Evolutionary conservation across 2,888 invertebrate species (phyloP).

Genomic region (Drosophila cognata): DNA sequence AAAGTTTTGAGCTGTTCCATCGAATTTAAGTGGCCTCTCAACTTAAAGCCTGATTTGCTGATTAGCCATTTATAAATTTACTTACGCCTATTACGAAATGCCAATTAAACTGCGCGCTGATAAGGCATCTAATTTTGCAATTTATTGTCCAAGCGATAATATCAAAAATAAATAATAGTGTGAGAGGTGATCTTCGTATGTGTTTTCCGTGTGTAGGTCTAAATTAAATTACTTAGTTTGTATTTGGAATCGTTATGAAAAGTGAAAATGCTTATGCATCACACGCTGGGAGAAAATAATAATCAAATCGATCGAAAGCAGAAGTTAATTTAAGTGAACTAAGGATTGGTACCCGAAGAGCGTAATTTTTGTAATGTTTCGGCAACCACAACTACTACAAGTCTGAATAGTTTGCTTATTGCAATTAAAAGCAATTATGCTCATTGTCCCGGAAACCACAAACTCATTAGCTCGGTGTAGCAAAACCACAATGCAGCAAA

Average conservation of each 20-base stretch:
- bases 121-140: constrained; percentile 25
- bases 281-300: background rate
- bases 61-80: constrained; percentile 57
- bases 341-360: background rate
- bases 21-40: constrained; percentile 33
- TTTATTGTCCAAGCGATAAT: constrained; percentile 9
- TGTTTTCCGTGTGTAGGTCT: background rate
- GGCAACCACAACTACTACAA: constrained; percentile 64
- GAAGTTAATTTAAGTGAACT: background rate
- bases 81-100: constrained; percentile 16
- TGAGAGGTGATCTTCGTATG: background rate
- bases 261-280: background rate
- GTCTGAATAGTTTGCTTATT: constrained; percentile 75
- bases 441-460: constrained; percentile 68
- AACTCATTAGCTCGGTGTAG: constrained; percentile 79
- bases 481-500: constrained; percentile 75
- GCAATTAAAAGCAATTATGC: constrained; percentile 81
- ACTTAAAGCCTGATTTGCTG: constrained; percentile 63
- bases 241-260: background rate
- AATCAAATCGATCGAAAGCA: background rate
- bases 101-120: constrained; percentile 45
- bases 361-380: constrained; percentile 8
- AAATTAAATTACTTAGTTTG: background rate
- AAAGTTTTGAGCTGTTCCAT: constrained; percentile 51
- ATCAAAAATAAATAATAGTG: background rate